These are phyloP conservation scores for Pangasius mekongensis DNA, from an alignment of 2,797 vertebrate species.

Conservation along the genomic window DNA sequence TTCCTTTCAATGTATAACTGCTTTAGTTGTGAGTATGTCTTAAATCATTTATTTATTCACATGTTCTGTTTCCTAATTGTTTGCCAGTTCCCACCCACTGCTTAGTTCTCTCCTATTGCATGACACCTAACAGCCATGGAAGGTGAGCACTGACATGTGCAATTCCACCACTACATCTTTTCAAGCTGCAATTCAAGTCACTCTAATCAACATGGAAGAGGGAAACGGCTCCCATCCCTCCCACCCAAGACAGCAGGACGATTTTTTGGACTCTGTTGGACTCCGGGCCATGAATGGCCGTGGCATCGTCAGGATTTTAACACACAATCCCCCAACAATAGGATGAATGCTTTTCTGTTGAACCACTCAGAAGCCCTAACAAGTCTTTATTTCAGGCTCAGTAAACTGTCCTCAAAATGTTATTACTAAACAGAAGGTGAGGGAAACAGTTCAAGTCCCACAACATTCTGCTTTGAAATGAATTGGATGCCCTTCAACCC, in stretches of 20 bases:
- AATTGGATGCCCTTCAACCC: constrained; percentile 15
- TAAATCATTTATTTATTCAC: neutral
- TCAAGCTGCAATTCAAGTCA: neutral
- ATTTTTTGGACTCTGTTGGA: neutral
- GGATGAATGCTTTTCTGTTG: neutral
- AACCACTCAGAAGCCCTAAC: neutral
- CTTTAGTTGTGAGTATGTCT: neutral
- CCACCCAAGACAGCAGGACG: neutral
- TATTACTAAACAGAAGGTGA: neutral
- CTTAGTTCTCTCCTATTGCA: neutral
- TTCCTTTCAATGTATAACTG: neutral
- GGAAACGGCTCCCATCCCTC: neutral
- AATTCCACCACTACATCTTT: neutral
- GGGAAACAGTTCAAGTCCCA: neutral
- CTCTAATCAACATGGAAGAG: neutral
- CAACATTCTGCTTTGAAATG: neutral
- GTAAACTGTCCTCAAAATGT: neutral
- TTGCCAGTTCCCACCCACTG: neutral
- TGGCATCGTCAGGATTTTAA: neutral
- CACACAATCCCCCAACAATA: neutral
- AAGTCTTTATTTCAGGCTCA: neutral
- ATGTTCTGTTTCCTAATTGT: neutral
- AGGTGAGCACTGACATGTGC: neutral
- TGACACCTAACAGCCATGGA: neutral
- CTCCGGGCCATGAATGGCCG: neutral